Conservation (phyloP, 2,797 vertebrate genomes). For the Diglossa cyanea region DNA sequence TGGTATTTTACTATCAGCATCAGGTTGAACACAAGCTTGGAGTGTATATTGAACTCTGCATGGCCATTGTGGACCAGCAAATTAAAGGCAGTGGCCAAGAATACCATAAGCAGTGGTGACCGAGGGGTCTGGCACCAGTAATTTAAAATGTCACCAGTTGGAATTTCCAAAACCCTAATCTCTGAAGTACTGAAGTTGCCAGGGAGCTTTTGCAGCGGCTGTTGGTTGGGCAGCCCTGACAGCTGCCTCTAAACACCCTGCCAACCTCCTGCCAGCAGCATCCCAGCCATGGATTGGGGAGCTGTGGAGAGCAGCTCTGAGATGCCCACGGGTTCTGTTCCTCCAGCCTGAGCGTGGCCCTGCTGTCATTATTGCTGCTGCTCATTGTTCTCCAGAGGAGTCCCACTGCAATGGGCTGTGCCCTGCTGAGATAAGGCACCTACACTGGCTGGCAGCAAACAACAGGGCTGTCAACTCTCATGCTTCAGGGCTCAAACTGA, state of each 20-base stretch:
- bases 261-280: background rate
- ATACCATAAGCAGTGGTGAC: background rate
- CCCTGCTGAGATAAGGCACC: conserved; percentile 31
- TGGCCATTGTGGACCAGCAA: background rate
- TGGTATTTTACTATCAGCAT: background rate
- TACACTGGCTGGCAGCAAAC: background rate
- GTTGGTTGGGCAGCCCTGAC: background rate
- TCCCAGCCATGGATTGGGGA: background rate
- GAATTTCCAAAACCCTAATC: background rate
- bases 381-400: conserved; percentile 35
- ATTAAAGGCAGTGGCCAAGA: background rate
- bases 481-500: conserved; percentile 13
- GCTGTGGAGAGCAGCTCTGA: background rate
- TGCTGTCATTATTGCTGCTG: background rate
- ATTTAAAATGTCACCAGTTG: background rate
- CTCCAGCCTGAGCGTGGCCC: background rate
- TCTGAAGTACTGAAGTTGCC: background rate
- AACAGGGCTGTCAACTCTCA: conserved; percentile 25
- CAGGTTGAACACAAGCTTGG: background rate
- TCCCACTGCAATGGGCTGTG: background rate
- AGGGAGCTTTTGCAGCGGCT: background rate
- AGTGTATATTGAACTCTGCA: background rate
- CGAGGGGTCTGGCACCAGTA: background rate
- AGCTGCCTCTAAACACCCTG: background rate
- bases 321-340: fast-evolving